phyloP scores from a whole-genome alignment of 1,140 invertebrate species.

The Macrocentrus cingulum region DNA sequence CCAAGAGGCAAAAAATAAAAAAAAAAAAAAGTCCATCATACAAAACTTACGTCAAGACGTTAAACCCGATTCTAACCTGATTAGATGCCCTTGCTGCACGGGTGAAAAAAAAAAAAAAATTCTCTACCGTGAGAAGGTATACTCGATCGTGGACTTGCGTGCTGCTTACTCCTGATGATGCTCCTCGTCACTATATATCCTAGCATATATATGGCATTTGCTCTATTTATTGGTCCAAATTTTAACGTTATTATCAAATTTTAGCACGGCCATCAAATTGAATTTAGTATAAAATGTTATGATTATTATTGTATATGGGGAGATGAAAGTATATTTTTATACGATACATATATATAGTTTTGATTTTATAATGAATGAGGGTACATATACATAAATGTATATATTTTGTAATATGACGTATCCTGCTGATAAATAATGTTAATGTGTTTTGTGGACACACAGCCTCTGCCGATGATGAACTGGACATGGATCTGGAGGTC shows the following conservation, averaged over 20 bases:
- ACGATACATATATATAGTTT: no score
- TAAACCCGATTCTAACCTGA: slow-evolving; percentile 56
- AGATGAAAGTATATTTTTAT: no score
- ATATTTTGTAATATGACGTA: neutral
- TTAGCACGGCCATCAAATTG: no score
- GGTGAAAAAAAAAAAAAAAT: no score
- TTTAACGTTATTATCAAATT: no score
- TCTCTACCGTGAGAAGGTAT: neutral
- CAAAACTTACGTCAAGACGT: slow-evolving; percentile 22
- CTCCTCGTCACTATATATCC: slow-evolving; percentile 25
- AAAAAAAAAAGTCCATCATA: slow-evolving; percentile 29
- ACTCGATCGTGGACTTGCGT: slow-evolving; percentile 21
- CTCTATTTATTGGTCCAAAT: neutral
- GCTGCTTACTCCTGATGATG: slow-evolving; percentile 10
- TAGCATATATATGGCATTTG: slow-evolving; percentile 15
- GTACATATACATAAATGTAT: no score
- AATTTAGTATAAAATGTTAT: no score
- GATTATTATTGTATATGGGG: no score
- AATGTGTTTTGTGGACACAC: no score
- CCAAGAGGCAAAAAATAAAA: slow-evolving; percentile 23
- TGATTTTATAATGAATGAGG: no score
- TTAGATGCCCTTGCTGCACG: slow-evolving; percentile 38
- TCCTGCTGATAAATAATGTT: no score
- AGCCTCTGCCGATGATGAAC: no score
- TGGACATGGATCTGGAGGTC: slow-evolving; percentile 6